Evolutionary conservation across 1,140 invertebrate species (phyloP), one percentile per base, ranked within the genome.

Genomic region (Scaptomyza hsui): DNA sequence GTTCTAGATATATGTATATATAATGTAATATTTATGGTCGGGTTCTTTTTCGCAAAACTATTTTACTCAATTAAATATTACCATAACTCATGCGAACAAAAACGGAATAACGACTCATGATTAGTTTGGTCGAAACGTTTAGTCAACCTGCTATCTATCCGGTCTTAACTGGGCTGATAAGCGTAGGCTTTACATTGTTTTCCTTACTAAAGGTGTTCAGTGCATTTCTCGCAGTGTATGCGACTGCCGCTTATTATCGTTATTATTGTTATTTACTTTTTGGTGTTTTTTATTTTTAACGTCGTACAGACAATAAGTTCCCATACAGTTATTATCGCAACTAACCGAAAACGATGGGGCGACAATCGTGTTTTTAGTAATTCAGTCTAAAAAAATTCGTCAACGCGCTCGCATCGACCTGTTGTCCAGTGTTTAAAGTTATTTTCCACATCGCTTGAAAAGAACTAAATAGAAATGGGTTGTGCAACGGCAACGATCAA

Each of bases 401-500:
- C 49, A 48, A 42, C 65, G 29, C 5, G 70, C 19, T 29, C 39
- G 48, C 57, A 69, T 35, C 76, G 49, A 39, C 41, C 39, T 45
- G 18, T 18, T 26, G 29, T 10, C 29, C 42, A 16, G 13, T 37
- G 12, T 10, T 21, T 51, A 41, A 4, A n/a, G 6, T 47, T 49
- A 10, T 56, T 39, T n/a, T 3, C 13, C n/a, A 41, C 9, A 53
- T 9, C 2, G 15, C 3, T n/a, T 26, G 1, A 9, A 24, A 19
- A 41, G 21, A 44, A 57, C 9, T 21, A 12, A 52, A 51, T 18
- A 13, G 37, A 41, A 61, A 89, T 89, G 86, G 75, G 75, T 86
- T 89, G 75, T 72, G 76, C 75, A 64, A 78, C 78, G 57, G 42
- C 60, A 29, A 64, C 68, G 37, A 75, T 89, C 59, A 89, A 69